phyloP scores from a whole-genome alignment of 2,113 vertebrate species.

The Penelope pileata region DNA sequence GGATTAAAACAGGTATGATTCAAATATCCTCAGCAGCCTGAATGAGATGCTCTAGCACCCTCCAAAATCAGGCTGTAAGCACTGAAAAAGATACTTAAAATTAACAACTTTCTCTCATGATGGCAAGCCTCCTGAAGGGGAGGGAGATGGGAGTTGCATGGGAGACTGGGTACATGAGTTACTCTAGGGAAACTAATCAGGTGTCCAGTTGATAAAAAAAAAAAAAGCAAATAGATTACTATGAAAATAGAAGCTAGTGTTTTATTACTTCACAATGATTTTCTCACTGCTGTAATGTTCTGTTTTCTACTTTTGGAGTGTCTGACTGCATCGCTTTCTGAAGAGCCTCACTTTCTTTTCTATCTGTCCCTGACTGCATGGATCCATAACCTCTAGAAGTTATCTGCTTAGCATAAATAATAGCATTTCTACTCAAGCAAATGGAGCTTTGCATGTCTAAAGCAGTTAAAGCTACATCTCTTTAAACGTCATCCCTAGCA shows the following conservation, averaged over 20 bases:
- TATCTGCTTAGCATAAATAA: slow-evolving; percentile 12
- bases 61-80: not conserved
- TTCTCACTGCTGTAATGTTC: not conserved
- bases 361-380: not conserved
- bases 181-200: not conserved
- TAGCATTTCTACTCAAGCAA: slow-evolving; percentile 6
- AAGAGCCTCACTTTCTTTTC: not conserved
- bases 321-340: not conserved
- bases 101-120: not conserved
- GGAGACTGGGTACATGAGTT: not conserved
- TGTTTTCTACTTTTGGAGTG: not conserved
- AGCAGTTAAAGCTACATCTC: not conserved
- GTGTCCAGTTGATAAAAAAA: not conserved
- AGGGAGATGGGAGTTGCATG: not conserved
- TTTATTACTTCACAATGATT: slow-evolving; percentile 8
- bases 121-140: not conserved
- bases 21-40: not conserved
- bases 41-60: not conserved
- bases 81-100: not conserved
- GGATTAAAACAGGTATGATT: not conserved
- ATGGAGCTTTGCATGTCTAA: slow-evolving; percentile 13
- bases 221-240: not conserved
- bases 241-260: not conserved
- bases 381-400: not conserved
- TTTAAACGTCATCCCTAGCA: slow-evolving; percentile 23